Conservation (phyloP, 2,888 invertebrate genomes). For the Callyntrura sp. region DNA sequence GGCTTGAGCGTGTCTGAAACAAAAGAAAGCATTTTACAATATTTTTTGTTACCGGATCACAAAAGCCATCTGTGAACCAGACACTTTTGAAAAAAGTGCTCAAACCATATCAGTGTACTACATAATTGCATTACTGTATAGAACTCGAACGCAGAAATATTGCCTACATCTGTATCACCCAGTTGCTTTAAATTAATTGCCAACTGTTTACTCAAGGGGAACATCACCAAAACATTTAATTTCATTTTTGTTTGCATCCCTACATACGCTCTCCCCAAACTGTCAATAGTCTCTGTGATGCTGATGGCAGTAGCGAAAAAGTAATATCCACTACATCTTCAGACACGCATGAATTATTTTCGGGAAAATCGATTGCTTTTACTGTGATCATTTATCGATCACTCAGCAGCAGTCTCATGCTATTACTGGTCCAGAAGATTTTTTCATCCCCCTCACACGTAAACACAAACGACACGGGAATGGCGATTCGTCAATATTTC, state of each 20-base stretch:
- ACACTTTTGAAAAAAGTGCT: too few species aligned
- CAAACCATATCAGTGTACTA: too few species aligned
- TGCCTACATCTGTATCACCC: background rate
- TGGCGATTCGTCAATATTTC: background rate
- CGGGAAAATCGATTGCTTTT: slow-evolving; percentile 48
- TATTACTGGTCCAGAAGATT: slow-evolving; percentile 3
- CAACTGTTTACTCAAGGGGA: slow-evolving; percentile 62
- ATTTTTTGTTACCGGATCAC: background rate
- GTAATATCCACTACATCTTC: background rate
- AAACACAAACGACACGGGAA: background rate
- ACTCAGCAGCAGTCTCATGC: background rate
- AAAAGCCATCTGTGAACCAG: background rate
- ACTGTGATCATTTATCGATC: slow-evolving; percentile 58
- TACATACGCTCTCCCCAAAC: background rate
- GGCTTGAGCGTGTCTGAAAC: background rate
- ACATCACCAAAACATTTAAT: slow-evolving; percentile 43
- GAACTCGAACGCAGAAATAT: too few species aligned
- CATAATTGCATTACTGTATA: too few species aligned
- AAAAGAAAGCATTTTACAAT: background rate
- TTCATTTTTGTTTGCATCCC: background rate
- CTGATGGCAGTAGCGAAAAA: background rate
- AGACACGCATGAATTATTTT: slow-evolving; percentile 38
- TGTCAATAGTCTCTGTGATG: background rate
- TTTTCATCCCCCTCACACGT: background rate
- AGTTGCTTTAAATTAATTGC: slow-evolving; percentile 23